Evolutionary conservation across 2,888 invertebrate genomes (phyloP), one percentile per base, ranked within the genome.

Genomic region (Eumerus sabulonum): DNA sequence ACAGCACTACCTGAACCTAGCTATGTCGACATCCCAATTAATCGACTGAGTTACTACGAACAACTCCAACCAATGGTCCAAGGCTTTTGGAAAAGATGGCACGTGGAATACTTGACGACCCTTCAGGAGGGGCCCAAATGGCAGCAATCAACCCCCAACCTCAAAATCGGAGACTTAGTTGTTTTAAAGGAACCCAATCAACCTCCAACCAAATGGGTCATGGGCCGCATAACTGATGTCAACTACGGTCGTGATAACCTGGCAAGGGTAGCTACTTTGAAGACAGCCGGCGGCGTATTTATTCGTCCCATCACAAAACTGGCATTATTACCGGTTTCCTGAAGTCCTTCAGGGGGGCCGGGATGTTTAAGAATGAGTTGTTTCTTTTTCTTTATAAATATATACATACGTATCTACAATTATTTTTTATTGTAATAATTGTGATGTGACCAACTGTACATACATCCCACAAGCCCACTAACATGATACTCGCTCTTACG

Each of bases 71-170:
- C 51, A 11, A 79, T 64, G 62, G 68, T 73, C 5, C 82, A 82
- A 42, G 73, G 63, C 0, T 81, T 79, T 44, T 81, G 81, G 81
- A 74, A 77, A 35, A 64, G 74, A 76, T 70, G 63, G 73, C 17
- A 47, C 27, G 68, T 81, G 27, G n/a, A n/a, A n/a, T 82, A 76
- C 27, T 12, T 81, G 7, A 68, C 62, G 14, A 27, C 60, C 9
- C 13, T 79, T 13, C 79, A 79, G 45, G 42, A 67, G 19, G 68
- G 76, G 9, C 35, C 40, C 18, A 82, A 82, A 53, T 82, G 81
- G 76, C 64, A 81, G 12, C 13, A 47, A 17, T 16, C 7, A 11
- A 14, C 5, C 14, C 45, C 45, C 16, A 45, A 19, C 12, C 9
- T 56, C 9, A 53, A 59, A 66, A 18, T 11, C 40, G 40, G 64